A percentile compares a stretch with the other conserved stretches of the same genome.
Conservation (phyloP, 2,113 vertebrate genomes). For the Leptosomus discolor region DNA sequence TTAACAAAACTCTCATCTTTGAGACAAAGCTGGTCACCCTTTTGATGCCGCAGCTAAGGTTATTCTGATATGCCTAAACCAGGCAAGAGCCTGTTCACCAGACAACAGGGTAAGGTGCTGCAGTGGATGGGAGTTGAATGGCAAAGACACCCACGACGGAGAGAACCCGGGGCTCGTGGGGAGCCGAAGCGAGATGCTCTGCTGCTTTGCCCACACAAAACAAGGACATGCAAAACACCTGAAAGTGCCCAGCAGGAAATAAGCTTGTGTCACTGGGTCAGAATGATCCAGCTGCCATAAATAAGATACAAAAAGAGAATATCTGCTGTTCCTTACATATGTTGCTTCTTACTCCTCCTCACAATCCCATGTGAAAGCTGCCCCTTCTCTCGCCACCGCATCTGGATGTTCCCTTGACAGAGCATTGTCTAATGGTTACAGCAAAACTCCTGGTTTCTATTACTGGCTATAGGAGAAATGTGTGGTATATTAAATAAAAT, state of each 20-base stretch:
- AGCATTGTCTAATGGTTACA: conserved; percentile 11
- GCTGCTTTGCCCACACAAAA: background rate
- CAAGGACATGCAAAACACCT: background rate
- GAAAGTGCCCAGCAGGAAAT: background rate
- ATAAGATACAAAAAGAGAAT: background rate
- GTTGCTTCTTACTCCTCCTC: background rate
- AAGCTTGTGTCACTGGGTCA: background rate
- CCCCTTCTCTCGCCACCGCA: background rate
- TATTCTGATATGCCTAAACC: background rate
- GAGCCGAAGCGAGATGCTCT: background rate
- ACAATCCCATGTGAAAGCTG: background rate
- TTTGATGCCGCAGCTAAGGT: background rate
- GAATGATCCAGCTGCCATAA: background rate
- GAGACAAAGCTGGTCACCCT: background rate
- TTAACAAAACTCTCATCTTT: background rate
- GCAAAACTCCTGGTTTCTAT: conserved; percentile 28
- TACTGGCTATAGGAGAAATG: conserved; percentile 3
- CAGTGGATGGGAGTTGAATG: background rate
- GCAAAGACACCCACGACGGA: background rate
- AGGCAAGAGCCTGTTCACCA: background rate
- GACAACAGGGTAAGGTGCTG: background rate
- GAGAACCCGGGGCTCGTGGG: background rate
- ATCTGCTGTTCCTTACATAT: background rate
- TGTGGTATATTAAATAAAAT: conserved; percentile 2
- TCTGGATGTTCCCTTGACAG: conserved; percentile 30